Evolutionary conservation across 2,113 vertebrate species (phyloP).

Genomic region (Eurystomus gularis): DNA sequence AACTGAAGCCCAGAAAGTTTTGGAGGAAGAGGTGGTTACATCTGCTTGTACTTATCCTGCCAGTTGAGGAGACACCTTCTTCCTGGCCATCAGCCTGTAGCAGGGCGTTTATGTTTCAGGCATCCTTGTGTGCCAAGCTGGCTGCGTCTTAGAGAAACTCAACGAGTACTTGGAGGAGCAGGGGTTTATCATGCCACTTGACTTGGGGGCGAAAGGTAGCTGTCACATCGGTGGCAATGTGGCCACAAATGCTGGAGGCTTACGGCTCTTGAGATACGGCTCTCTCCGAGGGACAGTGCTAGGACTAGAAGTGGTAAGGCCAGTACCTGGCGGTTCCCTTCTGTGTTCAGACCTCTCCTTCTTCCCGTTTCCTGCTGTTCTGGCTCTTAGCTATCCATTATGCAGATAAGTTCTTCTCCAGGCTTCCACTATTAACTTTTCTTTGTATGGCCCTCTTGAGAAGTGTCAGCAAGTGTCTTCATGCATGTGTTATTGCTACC

Average conservation of each 20-base stretch:
- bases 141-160: constrained; percentile 90
- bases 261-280: constrained; percentile 89
- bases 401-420: neutral
- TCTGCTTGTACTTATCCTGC: neutral
- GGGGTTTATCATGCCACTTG: constrained; percentile 89
- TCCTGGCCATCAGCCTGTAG: neutral
- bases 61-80: neutral
- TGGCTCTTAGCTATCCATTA: neutral
- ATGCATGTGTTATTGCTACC: accelerated
- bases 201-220: constrained; percentile 95
- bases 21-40: neutral
- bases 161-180: constrained; percentile 80
- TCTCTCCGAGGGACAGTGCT: constrained; percentile 90
- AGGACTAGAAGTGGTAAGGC: constrained; percentile 91
- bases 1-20: neutral
- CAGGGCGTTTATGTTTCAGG: constrained; percentile 68
- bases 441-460: neutral
- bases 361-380: neutral
- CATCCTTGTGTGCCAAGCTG: constrained; percentile 90
- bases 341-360: neutral
- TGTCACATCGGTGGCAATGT: constrained; percentile 96
- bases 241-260: constrained; percentile 91
- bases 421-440: neutral
- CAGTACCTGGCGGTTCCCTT: neutral
- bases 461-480: neutral